These are phyloP conservation scores for Paramormyrops kingsleyae DNA, from an alignment of 2,113 vertebrate genomes.

Conservation along the genomic window DNA sequence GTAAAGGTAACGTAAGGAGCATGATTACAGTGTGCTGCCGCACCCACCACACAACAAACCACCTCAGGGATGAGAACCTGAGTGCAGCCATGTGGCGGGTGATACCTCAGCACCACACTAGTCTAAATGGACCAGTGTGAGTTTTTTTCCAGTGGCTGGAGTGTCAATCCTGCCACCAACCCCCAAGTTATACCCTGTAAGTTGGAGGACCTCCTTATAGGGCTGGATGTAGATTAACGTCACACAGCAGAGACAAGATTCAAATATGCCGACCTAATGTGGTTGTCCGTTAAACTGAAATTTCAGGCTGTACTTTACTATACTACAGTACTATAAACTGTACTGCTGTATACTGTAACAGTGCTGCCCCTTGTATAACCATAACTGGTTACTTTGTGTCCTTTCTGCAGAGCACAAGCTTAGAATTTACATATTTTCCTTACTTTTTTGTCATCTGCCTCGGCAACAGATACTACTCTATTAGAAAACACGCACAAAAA, in stretches of 20 bases:
- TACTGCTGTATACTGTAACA: not conserved
- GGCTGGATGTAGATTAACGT: too few relatives aligned
- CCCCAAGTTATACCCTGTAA: too few relatives aligned
- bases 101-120: too few relatives aligned
- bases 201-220: too few relatives aligned
- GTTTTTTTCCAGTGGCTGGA: too few relatives aligned
- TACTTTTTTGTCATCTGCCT: not conserved
- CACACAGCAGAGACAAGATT: not conserved
- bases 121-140: too few relatives aligned
- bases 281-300: not conserved
- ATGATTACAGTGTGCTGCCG: too few relatives aligned
- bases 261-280: not conserved
- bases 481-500: not conserved
- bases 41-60: too few relatives aligned
- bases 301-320: not conserved
- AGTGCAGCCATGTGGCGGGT: too few relatives aligned
- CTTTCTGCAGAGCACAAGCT: not conserved
- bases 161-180: too few relatives aligned
- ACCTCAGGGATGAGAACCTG: too few relatives aligned
- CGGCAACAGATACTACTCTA: not conserved
- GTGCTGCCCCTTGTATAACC: not conserved
- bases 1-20: too few relatives aligned
- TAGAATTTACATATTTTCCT: not conserved
- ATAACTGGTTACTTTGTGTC: not conserved
- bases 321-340: not conserved